These are phyloP conservation scores for Anoplolepis gracilipes DNA, from an alignment of 1,140 invertebrate genomes.

Conservation along the genomic window DNA sequence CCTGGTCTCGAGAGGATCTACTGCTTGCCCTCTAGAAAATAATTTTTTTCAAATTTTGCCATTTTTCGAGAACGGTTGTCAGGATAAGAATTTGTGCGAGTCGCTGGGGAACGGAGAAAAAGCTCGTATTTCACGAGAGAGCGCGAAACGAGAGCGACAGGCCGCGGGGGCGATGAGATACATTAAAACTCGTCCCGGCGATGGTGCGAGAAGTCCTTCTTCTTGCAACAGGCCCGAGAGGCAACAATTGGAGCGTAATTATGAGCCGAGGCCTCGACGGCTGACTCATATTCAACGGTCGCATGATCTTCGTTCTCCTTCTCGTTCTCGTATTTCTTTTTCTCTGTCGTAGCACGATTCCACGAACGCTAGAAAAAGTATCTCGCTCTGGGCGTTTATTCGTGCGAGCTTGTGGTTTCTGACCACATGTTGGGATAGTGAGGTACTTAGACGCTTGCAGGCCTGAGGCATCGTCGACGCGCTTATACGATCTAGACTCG, in stretches of 20 bases:
- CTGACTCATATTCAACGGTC: conserved; percentile 69
- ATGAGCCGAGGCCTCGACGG: conserved; percentile 65
- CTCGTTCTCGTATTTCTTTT: conserved; percentile 29
- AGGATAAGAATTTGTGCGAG: conserved; percentile 31
- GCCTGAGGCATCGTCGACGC: conserved; percentile 30
- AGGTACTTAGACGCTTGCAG: conserved; percentile 56
- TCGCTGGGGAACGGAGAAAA: background rate
- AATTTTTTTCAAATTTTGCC: conserved; percentile 38
- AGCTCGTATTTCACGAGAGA: conserved; percentile 1
- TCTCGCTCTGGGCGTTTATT: conserved; percentile 64
- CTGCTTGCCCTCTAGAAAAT: background rate
- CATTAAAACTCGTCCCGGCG: conserved; percentile 62
- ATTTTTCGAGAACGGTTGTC: conserved; percentile 17
- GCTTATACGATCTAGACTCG: background rate
- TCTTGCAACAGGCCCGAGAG: conserved; percentile 45
- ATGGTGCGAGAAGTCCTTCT: conserved; percentile 32
- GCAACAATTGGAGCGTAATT: conserved; percentile 78
- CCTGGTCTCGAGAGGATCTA: background rate
- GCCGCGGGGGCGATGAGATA: conserved; percentile 70
- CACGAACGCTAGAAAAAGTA: conserved; percentile 59
- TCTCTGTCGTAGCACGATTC: conserved; percentile 39
- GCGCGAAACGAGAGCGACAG: conserved; percentile 58
- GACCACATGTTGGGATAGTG: conserved; percentile 60
- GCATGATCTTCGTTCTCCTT: conserved; percentile 21
- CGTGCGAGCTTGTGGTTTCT: conserved; percentile 65